Base-by-base conservation (phyloP, 2,888 invertebrate species). In the Mantis religiosa region DNA sequence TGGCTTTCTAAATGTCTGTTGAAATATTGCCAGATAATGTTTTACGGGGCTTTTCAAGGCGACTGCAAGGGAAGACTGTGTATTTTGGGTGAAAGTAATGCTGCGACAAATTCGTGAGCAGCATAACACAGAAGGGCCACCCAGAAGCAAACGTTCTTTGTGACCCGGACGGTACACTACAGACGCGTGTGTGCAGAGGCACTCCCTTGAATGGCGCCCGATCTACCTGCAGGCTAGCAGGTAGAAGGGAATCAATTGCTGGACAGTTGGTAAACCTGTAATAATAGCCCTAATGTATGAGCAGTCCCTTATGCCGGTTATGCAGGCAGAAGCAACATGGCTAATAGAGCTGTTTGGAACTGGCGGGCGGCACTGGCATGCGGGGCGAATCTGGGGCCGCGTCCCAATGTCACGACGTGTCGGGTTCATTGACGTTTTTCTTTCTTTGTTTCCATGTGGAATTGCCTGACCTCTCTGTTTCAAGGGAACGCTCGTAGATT, bases 331-430 rank as follows among this genome's bases (percentile, higher is more conserved):
- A 20, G 25, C 20, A 30, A 28, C 54, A 71, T 81, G 81, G 86
- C 28, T 86, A 86, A 86, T 86, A 86, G 86, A 86, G 86, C 86
- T 86, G 86, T 86, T 86, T 86, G 54, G 86, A 28, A 71, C 54
- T 71, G 54, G 54, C 54, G 54, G 54, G 28, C 71, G 81, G 81
- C 86, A 28, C 86, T 25, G 86, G 86, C 86, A 86, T 86, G 86
- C 54, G 86, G 86, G 86, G 86, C 86, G 81, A 86, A 86, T 86
- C 86, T 86, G 54, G 47, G 86, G 86, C 81, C 30, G 86, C 54
- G 86, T 81, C 86, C 86, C 71, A 30, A 86, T 54, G 81, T 86
- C 71, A 71, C 54, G 54, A 71, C 54, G 54, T 71, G 54, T 71
- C 54, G 54, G 25, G 54, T 71, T 71, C 54, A 71, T 71, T 71